Evolutionary conservation across 2,113 vertebrate genomes (phyloP).

Genomic region (Thinocorus orbignyianus): DNA sequence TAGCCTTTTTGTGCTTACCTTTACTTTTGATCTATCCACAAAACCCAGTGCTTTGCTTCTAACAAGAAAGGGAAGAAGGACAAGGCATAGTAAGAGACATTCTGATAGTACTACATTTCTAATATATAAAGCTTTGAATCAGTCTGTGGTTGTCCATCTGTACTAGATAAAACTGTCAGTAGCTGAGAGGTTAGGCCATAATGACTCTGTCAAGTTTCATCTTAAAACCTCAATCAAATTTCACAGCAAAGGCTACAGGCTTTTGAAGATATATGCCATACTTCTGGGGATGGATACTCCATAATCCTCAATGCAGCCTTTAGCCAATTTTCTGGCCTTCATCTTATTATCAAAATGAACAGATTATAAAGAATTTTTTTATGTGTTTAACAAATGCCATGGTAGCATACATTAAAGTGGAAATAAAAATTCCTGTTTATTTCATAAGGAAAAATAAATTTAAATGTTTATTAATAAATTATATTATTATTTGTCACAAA

Average conservation of each 20-base stretch:
- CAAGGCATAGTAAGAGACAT: background rate
- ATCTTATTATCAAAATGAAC: background rate
- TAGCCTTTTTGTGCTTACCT: background rate
- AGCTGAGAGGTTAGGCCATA: background rate
- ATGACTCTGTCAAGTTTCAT: background rate
- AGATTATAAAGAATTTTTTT: background rate
- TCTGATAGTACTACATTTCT: background rate
- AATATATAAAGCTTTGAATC: background rate
- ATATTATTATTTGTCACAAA: background rate
- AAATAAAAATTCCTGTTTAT: background rate
- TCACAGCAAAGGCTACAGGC: background rate
- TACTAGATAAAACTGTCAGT: background rate
- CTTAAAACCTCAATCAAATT: background rate
- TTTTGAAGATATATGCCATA: background rate
- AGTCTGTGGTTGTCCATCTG: background rate
- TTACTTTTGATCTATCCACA: background rate
- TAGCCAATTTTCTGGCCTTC: background rate
- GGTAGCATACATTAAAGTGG: background rate
- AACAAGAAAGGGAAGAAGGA: background rate
- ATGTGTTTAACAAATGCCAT: background rate
- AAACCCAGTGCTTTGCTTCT: background rate
- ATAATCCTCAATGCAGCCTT: background rate
- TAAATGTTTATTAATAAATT: background rate
- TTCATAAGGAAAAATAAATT: background rate
- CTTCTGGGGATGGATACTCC: background rate